phyloP scores from a whole-genome alignment of 2,797 vertebrate species.

The Amniataba percoides region DNA sequence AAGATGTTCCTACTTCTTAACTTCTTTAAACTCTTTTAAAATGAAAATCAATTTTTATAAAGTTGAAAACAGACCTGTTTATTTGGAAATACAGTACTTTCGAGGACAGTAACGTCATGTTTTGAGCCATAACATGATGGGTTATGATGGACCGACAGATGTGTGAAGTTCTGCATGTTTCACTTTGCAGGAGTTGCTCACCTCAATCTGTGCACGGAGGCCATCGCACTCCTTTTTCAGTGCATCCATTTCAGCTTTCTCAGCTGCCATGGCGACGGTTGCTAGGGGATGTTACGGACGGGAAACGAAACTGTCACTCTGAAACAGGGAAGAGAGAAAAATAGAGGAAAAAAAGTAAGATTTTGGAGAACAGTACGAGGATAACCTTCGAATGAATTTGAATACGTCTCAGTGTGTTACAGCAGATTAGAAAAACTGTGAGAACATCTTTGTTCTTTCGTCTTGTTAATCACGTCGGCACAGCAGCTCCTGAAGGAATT shows the following conservation, averaged over 20 bases:
- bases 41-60: not conserved
- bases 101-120: not conserved
- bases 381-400: not conserved
- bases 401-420: too few species aligned
- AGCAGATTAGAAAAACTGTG: too few species aligned
- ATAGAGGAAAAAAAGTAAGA: not conserved
- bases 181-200: conserved; percentile 72
- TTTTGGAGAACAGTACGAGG: not conserved
- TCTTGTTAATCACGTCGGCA: not conserved
- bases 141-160: too few species aligned
- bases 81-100: not conserved
- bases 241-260: conserved; percentile 91
- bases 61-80: not conserved
- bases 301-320: conserved; percentile 48
- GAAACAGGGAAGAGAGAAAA: not conserved
- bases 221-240: conserved; percentile 95
- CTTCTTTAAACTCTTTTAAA: not conserved
- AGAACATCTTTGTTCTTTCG: not conserved
- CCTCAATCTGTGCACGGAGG: conserved; percentile 95
- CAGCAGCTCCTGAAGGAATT: not conserved
- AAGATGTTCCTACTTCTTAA: not conserved
- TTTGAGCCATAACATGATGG: not conserved
- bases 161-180: not conserved
- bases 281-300: conserved; percentile 58
- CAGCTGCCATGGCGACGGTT: conserved; percentile 82